Percentiles rank a stretch among this genome's conserved stretches.
Evolutionary conservation across 2,888 invertebrate genomes (phyloP).

Genomic region (Acleris laterana): DNA sequence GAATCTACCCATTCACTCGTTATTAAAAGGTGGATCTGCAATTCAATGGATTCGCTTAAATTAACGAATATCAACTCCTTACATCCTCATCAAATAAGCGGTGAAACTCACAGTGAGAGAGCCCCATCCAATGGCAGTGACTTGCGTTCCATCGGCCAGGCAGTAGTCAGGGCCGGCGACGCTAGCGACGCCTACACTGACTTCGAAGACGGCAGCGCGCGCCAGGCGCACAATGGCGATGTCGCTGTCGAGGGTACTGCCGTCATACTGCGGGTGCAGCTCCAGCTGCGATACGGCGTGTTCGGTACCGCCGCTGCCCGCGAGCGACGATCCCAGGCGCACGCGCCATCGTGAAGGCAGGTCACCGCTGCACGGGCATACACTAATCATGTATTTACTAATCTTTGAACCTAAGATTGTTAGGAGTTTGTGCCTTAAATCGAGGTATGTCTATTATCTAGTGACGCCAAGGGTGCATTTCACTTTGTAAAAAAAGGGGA

Average conservation of each 20-base stretch:
- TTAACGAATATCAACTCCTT: neutral
- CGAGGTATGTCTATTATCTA: neutral
- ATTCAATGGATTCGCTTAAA: neutral
- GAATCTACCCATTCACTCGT: no score
- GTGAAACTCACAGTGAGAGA: slow-evolving; percentile 47
- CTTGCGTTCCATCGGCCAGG: slow-evolving; percentile 43
- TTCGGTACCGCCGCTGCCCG: slow-evolving; percentile 42
- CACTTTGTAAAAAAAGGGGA: no score
- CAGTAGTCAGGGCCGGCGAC: slow-evolving; percentile 49
- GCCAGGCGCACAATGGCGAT: slow-evolving; percentile 46
- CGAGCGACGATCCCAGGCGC: slow-evolving; percentile 45
- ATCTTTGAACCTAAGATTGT: no score
- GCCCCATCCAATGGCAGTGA: slow-evolving; percentile 59
- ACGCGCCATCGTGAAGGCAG: slow-evolving; percentile 50
- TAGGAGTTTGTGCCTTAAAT: neutral
- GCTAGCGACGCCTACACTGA: slow-evolving; percentile 44
- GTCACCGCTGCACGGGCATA: slow-evolving; percentile 50
- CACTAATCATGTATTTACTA: no score
- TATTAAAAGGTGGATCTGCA: no score
- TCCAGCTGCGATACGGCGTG: slow-evolving; percentile 38
- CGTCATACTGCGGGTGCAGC: slow-evolving; percentile 42
- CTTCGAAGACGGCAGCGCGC: slow-evolving; percentile 37
- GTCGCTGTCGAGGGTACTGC: slow-evolving; percentile 41
- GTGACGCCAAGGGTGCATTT: neutral
- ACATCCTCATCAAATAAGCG: neutral